Conservation (phyloP, 2,113 vertebrate genomes). For the Aldabrachelys gigantea region DNA sequence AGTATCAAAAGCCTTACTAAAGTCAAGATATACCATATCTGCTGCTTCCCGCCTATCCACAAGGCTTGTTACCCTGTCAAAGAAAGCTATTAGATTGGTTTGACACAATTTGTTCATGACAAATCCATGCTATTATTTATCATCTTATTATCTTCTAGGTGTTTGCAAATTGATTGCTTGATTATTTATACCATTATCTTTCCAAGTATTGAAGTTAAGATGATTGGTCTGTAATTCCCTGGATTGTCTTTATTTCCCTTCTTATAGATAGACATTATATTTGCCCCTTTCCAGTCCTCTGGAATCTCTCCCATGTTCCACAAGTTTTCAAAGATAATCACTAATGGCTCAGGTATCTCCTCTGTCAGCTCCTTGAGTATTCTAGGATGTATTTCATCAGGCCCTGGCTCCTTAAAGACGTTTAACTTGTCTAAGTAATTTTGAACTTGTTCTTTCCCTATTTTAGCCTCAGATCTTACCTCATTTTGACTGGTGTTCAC, state of each 20-base stretch:
- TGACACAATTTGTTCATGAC: neutral
- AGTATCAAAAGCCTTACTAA: neutral
- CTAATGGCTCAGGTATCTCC: neutral
- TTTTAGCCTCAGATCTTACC: neutral
- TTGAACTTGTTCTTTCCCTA: neutral
- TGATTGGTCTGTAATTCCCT: neutral
- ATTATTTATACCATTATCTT: neutral
- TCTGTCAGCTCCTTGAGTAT: neutral
- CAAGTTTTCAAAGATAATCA: neutral
- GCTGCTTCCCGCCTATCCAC: neutral
- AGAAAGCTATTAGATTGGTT: neutral
- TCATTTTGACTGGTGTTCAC: neutral
- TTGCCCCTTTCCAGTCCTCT: neutral
- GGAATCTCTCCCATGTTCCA: neutral
- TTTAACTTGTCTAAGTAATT: neutral
- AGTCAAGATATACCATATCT: neutral
- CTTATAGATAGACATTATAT: neutral
- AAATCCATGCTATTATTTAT: neutral
- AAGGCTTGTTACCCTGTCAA: neutral
- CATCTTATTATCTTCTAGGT: neutral
- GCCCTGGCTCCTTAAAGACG: neutral
- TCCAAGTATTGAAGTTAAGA: neutral
- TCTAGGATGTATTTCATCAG: neutral
- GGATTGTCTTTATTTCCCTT: neutral
- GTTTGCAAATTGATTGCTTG: neutral